A percentile compares a stretch with the other conserved stretches of the same genome.
phyloP scores from a whole-genome alignment of 2,797 vertebrate genomes.

The Hippopotamyrus pictus region DNA sequence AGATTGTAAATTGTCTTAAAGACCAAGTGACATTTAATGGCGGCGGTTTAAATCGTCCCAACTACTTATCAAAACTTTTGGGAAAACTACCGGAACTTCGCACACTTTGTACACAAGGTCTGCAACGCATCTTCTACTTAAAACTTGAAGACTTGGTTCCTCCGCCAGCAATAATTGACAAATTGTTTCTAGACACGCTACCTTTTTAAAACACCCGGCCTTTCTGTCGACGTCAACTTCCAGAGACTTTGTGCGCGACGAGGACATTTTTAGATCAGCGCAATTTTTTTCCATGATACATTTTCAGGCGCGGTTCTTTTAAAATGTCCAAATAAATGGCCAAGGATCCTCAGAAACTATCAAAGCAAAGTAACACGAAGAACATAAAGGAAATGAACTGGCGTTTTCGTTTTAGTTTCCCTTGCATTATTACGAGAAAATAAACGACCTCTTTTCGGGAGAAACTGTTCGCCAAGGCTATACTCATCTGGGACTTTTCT shows the following conservation, averaged over 20 bases:
- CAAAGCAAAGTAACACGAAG: slow-evolving; percentile 31
- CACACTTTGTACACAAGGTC: slow-evolving; percentile 96
- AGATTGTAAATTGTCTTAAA: slow-evolving; percentile 98
- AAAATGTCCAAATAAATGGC: slow-evolving; percentile 44
- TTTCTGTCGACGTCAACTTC: slow-evolving; percentile 61
- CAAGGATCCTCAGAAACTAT: slow-evolving; percentile 36
- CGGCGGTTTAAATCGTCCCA: slow-evolving; percentile 88
- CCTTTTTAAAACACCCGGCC: slow-evolving; percentile 79
- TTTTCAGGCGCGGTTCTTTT: slow-evolving; percentile 33
- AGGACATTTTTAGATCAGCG: slow-evolving; percentile 20
- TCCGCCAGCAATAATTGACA: slow-evolving; percentile 98
- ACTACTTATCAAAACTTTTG: slow-evolving; percentile 98
- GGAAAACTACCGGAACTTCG: slow-evolving; percentile 98
- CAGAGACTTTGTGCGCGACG: slow-evolving; percentile 50
- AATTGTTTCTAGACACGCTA: slow-evolving; percentile 97
- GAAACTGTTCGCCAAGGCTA: slow-evolving; percentile 44
- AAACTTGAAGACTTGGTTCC: slow-evolving; percentile 98
- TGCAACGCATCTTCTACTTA: slow-evolving; percentile 99
- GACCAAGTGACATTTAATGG: slow-evolving; percentile 99
- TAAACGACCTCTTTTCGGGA: slow-evolving; percentile 57
- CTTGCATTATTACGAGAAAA: slow-evolving; percentile 57
- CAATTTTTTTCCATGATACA: slow-evolving; percentile 13
- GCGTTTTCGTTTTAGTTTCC: slow-evolving; percentile 41
- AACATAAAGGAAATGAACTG: slow-evolving; percentile 16
- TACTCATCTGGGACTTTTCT: slow-evolving; percentile 46